Base-by-base conservation (phyloP, 64 coral and sea anemone species). In the Montipora foliosa region DNA sequence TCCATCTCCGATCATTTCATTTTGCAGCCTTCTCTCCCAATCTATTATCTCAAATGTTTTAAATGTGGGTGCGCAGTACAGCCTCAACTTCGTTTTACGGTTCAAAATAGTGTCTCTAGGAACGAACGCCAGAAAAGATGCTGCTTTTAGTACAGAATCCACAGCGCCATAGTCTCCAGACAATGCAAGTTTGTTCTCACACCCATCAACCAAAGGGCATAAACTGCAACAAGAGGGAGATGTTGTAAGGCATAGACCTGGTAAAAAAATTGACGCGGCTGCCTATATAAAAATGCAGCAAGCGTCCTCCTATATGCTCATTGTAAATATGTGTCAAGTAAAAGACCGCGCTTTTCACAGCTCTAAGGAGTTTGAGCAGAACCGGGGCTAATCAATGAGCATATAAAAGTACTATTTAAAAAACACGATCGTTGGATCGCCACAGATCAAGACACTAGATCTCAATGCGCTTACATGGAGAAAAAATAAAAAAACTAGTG, bases 71-170 rank as follows among this genome's bases (percentile, higher is more conserved):
- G 15, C 71, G 66, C 82, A 86, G 46, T 22, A 71, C 6, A 86
- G 45, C 9, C 64, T 69, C 0, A 86, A 66, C 13, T 71, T 50
- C 19, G 45, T 70, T 22, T 2, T 22, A 49, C 15, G 8, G 14
- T n/a, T 3, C 16, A 86, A 5, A 16, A 46, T 29, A 24, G 62
- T 71, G 7, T 86, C 5, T 12, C 16, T 8, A 22, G 82, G 82
- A 49, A 86, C 44, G 24, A 19, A 86, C 47, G 66, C 82, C 1
- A 64, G 46, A 21, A 86, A 86, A 86, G 49, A 67, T 86, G 64
- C 82, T 47, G 19, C 64, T 49, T 51, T 67, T 10, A 11, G 9
- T 10, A 49, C 64, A 11, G 17, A 49, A 22, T 22, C 10, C 11
- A 29, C 60, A 64, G 60, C 10, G 13, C 14, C 45, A 5, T 15